Evolutionary conservation across 1,140 invertebrate genomes (phyloP).

Genomic region (Tenebrio molitor): DNA sequence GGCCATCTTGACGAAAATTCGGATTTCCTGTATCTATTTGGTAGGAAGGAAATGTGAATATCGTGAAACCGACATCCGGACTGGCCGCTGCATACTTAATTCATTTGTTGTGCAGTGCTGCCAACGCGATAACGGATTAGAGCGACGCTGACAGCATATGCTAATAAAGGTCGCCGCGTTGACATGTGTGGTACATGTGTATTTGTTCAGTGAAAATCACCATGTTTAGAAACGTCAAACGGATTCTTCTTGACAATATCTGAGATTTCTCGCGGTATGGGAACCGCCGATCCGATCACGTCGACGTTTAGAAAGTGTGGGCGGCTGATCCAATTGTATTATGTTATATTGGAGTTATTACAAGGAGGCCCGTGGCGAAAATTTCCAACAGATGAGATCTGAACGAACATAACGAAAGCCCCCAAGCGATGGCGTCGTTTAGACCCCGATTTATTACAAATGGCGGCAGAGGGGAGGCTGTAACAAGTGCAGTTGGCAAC

Average conservation of each 20-base stretch:
- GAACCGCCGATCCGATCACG: not conserved
- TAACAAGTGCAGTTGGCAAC: not conserved
- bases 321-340: constrained; percentile 26
- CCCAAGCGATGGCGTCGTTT: not conserved
- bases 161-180: not conserved
- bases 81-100: constrained; percentile 7
- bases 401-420: constrained; percentile 6
- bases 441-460: not conserved
- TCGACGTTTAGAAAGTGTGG: constrained; percentile 20
- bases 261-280: constrained; percentile 11
- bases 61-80: constrained; percentile 14
- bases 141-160: not conserved
- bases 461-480: not conserved
- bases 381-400: constrained; percentile 16
- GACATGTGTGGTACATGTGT: constrained; percentile 24
- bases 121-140: not conserved
- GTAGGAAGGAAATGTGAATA: constrained; percentile 21
- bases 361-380: not conserved
- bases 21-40: constrained; percentile 6
- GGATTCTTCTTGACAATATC: not conserved
- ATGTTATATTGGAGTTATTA: constrained; percentile 28
- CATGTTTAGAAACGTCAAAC: not conserved
- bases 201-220: constrained; percentile 20
- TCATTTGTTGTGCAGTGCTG: not conserved
- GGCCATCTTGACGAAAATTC: constrained; percentile 20